Evolutionary conservation across 2,113 vertebrate species (phyloP), one percentile per base, ranked within the genome.

Genomic region (Pleuronectes platessa): DNA sequence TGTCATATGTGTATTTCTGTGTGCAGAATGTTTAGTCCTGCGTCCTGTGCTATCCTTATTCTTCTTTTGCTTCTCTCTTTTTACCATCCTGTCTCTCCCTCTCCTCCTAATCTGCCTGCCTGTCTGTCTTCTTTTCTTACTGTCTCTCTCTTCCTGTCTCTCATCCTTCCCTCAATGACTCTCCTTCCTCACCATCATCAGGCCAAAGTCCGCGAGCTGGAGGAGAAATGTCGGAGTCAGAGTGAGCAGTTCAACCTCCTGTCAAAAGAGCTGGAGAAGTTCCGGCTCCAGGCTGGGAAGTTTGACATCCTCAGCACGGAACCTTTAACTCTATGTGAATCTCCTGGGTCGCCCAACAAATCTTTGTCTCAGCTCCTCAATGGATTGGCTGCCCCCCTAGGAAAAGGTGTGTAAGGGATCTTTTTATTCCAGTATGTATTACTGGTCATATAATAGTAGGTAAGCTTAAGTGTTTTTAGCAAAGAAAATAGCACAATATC

Each of bases 181-280:
- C 47, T 75, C 69, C 71, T 76, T 61, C 78, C 76, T 87, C 55
- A 24, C 71, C 59, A 12, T 71, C 74, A 64, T 63, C 88, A 99
- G 98, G 95, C 95, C 91, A 98, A 98, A 93, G 98, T 99, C 8
- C 94, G 95, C 2, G 97, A 99, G 93, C 92, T 99, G 89, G 98
- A 99, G 93, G 96, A 97, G 86, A 97, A 97, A 96, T 99, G 98
- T 81, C 95, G 97, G 82, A 90, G 77, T 0, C 98, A 99, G 93
- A 97, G 97, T 78, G 97, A 99, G 88, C 98, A 99, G 90, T 99
- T 98, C 94, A 95, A 96, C 90, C 96, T 97, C 86, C 94, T 99
- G 85, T 98, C 98, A 2, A 94, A 95, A 90, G 97, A 98, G 89
- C 94, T 99, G 92, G 96, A 98, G 92, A 93, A 91, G 71, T 97